These are phyloP conservation scores for Chamaea fasciata DNA, from an alignment of 2,113 vertebrate species.

Conservation along the genomic window DNA sequence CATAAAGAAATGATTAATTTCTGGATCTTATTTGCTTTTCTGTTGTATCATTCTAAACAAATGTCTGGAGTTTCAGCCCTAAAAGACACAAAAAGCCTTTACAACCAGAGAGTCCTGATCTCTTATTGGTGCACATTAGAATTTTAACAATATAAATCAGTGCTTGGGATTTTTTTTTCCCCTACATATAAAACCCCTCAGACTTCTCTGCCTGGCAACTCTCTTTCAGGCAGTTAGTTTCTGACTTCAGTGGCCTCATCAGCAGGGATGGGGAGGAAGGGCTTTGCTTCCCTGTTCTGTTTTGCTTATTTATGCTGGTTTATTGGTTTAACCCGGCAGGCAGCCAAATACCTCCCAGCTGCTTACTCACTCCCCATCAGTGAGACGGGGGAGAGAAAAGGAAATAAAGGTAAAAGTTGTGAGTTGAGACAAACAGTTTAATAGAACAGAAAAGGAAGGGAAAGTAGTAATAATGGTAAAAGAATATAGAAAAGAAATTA, in stretches of 20 bases:
- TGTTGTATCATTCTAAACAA: not conserved
- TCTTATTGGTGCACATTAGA: not conserved
- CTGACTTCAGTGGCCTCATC: not conserved
- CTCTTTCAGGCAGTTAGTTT: not conserved
- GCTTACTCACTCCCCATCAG: not conserved
- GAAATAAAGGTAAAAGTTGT: not conserved
- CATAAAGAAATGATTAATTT: conserved; percentile 24
- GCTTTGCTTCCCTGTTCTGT: not conserved
- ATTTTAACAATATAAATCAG: not conserved
- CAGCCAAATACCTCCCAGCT: not conserved
- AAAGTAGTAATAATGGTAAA: not conserved
- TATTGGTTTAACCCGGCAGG: not conserved
- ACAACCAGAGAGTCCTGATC: not conserved
- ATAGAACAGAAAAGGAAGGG: not conserved
- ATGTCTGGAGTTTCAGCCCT: not conserved
- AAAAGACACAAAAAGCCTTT: not conserved
- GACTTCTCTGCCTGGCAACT: not conserved
- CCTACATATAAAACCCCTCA: not conserved
- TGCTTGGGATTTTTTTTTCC: not conserved
- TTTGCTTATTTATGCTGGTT: not conserved
- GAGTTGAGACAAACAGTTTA: not conserved
- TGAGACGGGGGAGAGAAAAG: not conserved
- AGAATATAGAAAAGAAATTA: not conserved
- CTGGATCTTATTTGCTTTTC: not conserved
- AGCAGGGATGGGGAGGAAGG: not conserved